Conservation (phyloP, 2,888 invertebrate genomes). For the Tetragonula carbonaria region DNA sequence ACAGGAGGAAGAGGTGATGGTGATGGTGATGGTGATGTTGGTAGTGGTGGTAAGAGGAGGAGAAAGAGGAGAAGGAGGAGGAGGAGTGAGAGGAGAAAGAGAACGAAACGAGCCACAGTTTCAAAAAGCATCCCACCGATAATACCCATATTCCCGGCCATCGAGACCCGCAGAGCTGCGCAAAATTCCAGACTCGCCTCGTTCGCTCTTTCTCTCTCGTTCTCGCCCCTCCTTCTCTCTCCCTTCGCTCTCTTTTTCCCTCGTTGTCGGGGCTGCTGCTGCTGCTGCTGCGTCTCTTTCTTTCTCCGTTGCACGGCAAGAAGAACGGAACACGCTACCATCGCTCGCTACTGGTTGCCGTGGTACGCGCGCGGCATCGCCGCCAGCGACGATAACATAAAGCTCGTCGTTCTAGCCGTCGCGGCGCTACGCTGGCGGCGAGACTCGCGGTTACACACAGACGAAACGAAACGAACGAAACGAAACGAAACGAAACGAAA, state of each 20-base stretch:
- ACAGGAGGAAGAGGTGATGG: neutral
- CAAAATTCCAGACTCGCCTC: constrained; percentile 59
- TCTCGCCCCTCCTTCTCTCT: neutral
- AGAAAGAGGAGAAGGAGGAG: neutral
- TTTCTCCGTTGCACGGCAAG: neutral
- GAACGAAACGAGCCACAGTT: constrained; percentile 52
- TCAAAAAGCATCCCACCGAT: constrained; percentile 59
- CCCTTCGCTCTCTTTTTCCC: neutral
- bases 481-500: neutral
- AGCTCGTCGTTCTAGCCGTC: constrained; percentile 62
- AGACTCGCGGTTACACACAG: neutral
- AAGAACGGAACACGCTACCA: constrained; percentile 20
- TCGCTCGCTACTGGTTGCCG: constrained; percentile 51
- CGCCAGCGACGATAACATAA: constrained; percentile 64
- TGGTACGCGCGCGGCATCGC: constrained; percentile 59
- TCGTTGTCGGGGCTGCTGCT: neutral
- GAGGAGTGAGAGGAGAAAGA: constrained; percentile 11
- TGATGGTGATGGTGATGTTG: neutral
- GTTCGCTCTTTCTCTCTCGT: constrained; percentile 10
- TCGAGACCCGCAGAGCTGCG: constrained; percentile 60
- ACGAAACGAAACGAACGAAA: too few species aligned
- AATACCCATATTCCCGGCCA: constrained; percentile 62
- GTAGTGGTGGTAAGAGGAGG: neutral
- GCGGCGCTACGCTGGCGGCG: constrained; percentile 46
- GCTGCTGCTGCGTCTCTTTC: too few species aligned